A percentile compares a stretch with the other conserved stretches of the same genome.
These are phyloP conservation scores for Acanthopleura granulata DNA, from an alignment of 2,888 invertebrate genomes.

Conservation along the genomic window DNA sequence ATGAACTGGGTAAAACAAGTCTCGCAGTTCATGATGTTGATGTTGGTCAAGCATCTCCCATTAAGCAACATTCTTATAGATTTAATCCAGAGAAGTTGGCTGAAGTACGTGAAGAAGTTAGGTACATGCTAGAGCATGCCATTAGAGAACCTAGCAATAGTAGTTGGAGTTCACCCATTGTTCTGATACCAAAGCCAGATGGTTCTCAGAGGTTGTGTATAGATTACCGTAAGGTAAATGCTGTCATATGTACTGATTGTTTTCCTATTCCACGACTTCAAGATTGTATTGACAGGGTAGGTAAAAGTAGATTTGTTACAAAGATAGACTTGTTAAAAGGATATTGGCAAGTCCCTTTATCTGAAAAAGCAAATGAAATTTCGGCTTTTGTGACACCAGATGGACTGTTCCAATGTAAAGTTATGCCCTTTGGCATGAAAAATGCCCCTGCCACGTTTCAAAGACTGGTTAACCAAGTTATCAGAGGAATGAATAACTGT, in stretches of 20 bases:
- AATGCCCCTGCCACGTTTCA: conserved; percentile 2
- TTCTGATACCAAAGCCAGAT: conserved; percentile 35
- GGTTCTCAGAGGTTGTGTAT: conserved; percentile 34
- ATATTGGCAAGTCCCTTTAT: too few species aligned
- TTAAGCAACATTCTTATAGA: not conserved
- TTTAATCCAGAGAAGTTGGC: conserved; percentile 23
- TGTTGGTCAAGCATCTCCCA: not conserved
- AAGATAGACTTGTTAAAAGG: too few species aligned
- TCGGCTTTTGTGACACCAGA: too few species aligned
- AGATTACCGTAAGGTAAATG: conserved; percentile 22
- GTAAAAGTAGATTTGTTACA: too few species aligned
- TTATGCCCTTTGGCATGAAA: too few species aligned
- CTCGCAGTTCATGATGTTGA: not conserved
- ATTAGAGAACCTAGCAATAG: conserved; percentile 39
- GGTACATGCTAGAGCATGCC: conserved; percentile 40
- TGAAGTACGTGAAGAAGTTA: conserved; percentile 27
- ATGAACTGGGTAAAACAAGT: not conserved
- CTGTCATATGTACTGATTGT: too few species aligned
- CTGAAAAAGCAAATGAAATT: too few species aligned
- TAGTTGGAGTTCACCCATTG: conserved; percentile 34
- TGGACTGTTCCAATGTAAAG: too few species aligned
- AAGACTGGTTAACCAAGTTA: conserved; percentile 28
- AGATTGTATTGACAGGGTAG: too few species aligned
- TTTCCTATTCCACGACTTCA: too few species aligned
- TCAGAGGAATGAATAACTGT: not conserved